Evolutionary conservation across 1,140 invertebrate species (phyloP).

Genomic region (Aphaenogaster ashmeadi): DNA sequence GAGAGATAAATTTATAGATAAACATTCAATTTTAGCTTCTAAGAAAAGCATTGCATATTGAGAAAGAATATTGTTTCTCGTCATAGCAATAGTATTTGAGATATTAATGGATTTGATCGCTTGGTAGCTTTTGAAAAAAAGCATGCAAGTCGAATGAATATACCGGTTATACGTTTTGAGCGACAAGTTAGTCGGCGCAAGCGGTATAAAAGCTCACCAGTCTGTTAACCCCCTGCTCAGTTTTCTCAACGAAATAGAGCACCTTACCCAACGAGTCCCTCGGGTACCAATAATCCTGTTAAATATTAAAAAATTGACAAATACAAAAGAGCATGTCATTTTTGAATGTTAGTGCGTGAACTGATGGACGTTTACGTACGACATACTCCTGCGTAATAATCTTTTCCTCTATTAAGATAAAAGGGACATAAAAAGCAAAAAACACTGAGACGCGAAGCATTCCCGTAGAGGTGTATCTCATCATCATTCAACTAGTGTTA

Average conservation of each 20-base stretch:
- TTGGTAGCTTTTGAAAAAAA: constrained; percentile 55
- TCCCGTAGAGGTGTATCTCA: constrained; percentile 41
- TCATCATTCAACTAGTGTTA: constrained; percentile 50
- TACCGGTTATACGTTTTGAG: constrained; percentile 61
- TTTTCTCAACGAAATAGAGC: constrained; percentile 86
- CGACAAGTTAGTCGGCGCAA: constrained; percentile 77
- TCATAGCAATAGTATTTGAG: constrained; percentile 22
- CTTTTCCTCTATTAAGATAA: constrained; percentile 58
- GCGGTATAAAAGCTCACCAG: constrained; percentile 84
- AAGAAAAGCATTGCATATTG: constrained; percentile 29
- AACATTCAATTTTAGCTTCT: constrained; percentile 43
- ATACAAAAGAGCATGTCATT: constrained; percentile 68
- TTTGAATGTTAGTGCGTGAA: constrained; percentile 50
- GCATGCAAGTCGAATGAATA: constrained; percentile 71
- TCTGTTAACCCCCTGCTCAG: constrained; percentile 82
- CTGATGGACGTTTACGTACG: constrained; percentile 54
- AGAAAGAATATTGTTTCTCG: constrained; percentile 18
- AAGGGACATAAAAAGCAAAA: constrained; percentile 69
- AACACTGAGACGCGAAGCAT: constrained; percentile 56
- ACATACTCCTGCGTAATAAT: constrained; percentile 52
- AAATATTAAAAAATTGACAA: constrained; percentile 81
- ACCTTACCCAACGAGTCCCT: constrained; percentile 85
- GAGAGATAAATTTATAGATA: neutral
- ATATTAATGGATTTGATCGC: constrained; percentile 7
- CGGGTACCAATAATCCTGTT: constrained; percentile 86